Percentiles rank a stretch among this genome's conserved stretches.
These are phyloP conservation scores for Labia minor DNA, from an alignment of 2,888 invertebrate species.

Conservation along the genomic window DNA sequence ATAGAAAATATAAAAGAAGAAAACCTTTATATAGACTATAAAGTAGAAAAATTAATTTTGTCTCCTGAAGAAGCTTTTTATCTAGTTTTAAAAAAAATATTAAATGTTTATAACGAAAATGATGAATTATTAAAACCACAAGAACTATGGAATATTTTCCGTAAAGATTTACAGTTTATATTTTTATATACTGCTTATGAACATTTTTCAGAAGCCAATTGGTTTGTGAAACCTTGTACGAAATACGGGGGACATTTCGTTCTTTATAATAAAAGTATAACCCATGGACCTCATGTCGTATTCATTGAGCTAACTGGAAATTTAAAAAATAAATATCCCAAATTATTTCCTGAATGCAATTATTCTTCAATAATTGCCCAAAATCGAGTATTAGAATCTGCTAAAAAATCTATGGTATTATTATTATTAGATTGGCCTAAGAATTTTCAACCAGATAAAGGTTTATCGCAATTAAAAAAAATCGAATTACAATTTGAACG, in stretches of 20 bases:
- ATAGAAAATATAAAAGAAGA: neutral
- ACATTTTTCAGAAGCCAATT: neutral
- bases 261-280: neutral
- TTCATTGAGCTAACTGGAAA: neutral
- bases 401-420: neutral
- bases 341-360: neutral
- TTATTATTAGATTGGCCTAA: neutral
- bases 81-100: neutral
- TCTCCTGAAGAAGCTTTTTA: neutral
- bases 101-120: neutral
- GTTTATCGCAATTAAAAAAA: neutral
- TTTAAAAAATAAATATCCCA: neutral
- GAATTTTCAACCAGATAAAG: neutral
- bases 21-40: neutral
- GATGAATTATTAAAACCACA: neutral
- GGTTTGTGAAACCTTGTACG: neutral
- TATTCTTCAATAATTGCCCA: neutral
- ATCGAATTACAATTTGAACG: neutral
- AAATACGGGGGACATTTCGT: neutral
- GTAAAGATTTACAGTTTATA: neutral
- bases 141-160: neutral
- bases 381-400: neutral
- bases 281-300: neutral
- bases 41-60: neutral
- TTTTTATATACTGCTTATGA: neutral